These are phyloP conservation scores for Ctenosaura bakeri DNA, from an alignment of 2,797 vertebrate species.

Conservation along the genomic window DNA sequence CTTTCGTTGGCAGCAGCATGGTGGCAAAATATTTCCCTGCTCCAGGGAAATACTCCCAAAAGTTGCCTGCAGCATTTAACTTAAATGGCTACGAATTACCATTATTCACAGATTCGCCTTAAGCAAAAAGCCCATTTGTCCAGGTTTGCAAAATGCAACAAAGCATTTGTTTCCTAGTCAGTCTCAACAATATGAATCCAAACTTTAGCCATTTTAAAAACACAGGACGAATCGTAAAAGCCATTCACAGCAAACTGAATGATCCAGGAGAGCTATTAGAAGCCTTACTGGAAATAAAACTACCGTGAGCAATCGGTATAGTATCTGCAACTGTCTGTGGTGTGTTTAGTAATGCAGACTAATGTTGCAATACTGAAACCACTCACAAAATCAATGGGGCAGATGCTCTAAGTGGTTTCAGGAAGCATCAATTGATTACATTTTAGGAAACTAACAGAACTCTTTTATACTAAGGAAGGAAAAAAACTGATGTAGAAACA, in stretches of 20 bases:
- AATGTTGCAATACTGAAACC: slow-evolving; percentile 14
- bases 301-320: not conserved
- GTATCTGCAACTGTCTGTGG: not conserved
- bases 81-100: not conserved
- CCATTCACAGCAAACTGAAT: not conserved
- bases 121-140: not conserved
- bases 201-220: not conserved
- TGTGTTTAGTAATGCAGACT: slow-evolving; percentile 15
- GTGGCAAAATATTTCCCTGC: too few species aligned
- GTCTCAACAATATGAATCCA: too few species aligned
- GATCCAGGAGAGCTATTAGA: slow-evolving; percentile 2
- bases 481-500: slow-evolving; percentile 31
- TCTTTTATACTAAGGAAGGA: not conserved
- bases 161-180: not conserved
- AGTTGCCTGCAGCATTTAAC: not conserved
- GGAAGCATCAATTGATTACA: slow-evolving; percentile 42
- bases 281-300: not conserved
- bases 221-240: slow-evolving; percentile 10
- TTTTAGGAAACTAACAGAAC: not conserved
- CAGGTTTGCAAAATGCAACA: not conserved
- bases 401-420: slow-evolving; percentile 36
- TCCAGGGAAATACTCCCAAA: not conserved
- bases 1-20: too few species aligned
- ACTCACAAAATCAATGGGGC: slow-evolving; percentile 21
- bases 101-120: not conserved